Percentiles rank a stretch among this genome's conserved stretches.
Conservation (phyloP, 2,113 vertebrate genomes). For the Aviceda subcristata region DNA sequence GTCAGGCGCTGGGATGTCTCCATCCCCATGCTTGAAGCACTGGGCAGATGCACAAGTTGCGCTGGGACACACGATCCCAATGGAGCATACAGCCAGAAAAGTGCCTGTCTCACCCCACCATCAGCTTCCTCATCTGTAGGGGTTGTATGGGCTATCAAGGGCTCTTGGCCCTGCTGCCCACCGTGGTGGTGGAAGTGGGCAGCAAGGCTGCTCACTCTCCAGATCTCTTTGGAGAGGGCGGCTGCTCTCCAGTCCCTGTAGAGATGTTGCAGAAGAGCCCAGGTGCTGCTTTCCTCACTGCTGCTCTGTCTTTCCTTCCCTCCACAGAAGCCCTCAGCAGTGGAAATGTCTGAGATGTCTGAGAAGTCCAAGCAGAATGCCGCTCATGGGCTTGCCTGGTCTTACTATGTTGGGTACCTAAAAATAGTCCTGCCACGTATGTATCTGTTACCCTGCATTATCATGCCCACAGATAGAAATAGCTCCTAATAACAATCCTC, state of each 20-base stretch:
- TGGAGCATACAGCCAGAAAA: neutral
- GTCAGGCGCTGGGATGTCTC: neutral
- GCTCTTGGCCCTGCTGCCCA: fast-evolving
- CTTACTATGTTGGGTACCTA: constrained; percentile 88
- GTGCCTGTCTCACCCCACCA: neutral
- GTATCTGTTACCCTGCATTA: constrained; percentile 36
- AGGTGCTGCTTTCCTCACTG: neutral
- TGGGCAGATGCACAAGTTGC: neutral
- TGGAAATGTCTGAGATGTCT: constrained; percentile 81
- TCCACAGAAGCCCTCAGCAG: constrained; percentile 74
- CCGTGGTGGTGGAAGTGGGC: neutral
- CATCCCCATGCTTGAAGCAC: neutral
- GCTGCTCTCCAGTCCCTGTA: neutral
- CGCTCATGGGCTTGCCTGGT: constrained; percentile 89
- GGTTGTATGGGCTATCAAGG: neutral
- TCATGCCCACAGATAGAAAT: neutral
- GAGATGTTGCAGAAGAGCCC: neutral
- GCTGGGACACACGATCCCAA: fast-evolving
- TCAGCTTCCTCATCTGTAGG: neutral
- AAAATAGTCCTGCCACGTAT: constrained; percentile 84
- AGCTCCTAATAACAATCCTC: neutral
- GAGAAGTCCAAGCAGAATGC: constrained; percentile 83
- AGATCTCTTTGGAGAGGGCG: neutral
- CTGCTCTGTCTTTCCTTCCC: neutral
- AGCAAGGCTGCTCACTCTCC: neutral